Evolutionary conservation across 2,113 vertebrate genomes (phyloP), one percentile per base, ranked within the genome.

Genomic region (Gobius niger): DNA sequence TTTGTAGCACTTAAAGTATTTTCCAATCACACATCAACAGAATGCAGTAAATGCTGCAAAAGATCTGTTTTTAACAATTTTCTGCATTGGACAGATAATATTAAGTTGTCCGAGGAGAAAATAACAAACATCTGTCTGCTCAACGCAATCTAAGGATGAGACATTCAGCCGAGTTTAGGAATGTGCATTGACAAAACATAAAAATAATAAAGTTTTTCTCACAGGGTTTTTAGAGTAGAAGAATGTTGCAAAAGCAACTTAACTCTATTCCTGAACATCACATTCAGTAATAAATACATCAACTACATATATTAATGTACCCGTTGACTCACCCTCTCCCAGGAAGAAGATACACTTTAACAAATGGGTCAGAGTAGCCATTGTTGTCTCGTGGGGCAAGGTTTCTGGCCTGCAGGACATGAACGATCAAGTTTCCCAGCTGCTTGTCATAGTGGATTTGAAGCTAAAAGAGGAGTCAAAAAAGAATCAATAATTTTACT

Each of bases 401-500:
- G 87, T 96, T 98, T 86, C 97, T 95, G 78, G 98, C 98, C 93
- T 99, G 97, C 73, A 99, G 97, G 70, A 99, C 94, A 50, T 99
- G 98, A 73, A 99, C 95, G 75, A 99, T 96, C 80, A 99, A 90
- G 91, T 99, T 98, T 75, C 96, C 98, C 78, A 98, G 93, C 85
- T 96, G 95, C 85, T 96, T 96, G 91, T 99, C 98, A 59, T 98
- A 98, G 92, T 94, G 98, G 90, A 99, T 94, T 93, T 99, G 98
- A 92, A 99, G 96, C 98, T 99, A 91, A 63, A 77, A 76, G 69
- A 47, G 60, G 15, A 81, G 4, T 53, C 40, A 51, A 52, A 34
- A 63, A 18, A 42, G 16, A 56, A 65, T 82, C 52, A 68, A 52
- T 52, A 18, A 52, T 59, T 9, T 15, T 14, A 24, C 19, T 4